Conservation (phyloP, 2,888 invertebrate genomes). For the Sepioteuthis lessoniana region DNA sequence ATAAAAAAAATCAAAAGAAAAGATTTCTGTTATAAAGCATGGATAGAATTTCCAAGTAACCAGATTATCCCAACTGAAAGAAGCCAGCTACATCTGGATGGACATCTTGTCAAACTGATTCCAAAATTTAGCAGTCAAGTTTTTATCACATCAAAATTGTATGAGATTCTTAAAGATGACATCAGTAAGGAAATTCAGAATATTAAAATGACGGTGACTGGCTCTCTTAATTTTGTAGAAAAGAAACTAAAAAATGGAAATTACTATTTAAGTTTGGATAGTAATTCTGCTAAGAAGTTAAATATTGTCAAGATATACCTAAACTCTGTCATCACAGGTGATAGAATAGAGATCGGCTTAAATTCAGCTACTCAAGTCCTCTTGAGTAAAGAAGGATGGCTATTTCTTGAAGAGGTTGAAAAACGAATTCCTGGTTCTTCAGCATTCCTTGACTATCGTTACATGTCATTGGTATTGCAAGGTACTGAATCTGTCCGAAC, state of each 20-base stretch:
- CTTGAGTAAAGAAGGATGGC: constrained; percentile 56
- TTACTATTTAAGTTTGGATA: constrained; percentile 54
- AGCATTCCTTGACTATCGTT: constrained; percentile 57
- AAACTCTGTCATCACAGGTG: constrained; percentile 56
- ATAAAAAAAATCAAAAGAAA: background rate
- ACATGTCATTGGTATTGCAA: constrained; percentile 55
- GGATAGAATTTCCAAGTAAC: background rate
- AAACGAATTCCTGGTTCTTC: constrained; percentile 50
- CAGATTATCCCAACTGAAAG: background rate
- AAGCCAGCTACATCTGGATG: background rate
- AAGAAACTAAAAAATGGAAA: constrained; percentile 55
- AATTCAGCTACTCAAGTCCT: constrained; percentile 51
- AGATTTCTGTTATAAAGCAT: background rate
- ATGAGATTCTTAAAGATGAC: constrained; percentile 52
- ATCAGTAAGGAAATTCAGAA: constrained; percentile 51
- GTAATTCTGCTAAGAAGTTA: constrained; percentile 54
- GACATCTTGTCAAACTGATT: constrained; percentile 48
- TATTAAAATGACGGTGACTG: constrained; percentile 40
- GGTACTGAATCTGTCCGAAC: constrained; percentile 53
- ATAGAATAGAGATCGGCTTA: constrained; percentile 53
- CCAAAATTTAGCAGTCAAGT: constrained; percentile 55
- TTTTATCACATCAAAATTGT: constrained; percentile 52
- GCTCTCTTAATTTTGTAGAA: constrained; percentile 39
- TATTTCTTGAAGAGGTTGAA: constrained; percentile 54
- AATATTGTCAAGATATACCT: constrained; percentile 53